Percentiles rank a stretch among this genome's conserved stretches.
Evolutionary conservation across 2,113 vertebrate genomes (phyloP).

Genomic region (Trichomycterus rosablanca): DNA sequence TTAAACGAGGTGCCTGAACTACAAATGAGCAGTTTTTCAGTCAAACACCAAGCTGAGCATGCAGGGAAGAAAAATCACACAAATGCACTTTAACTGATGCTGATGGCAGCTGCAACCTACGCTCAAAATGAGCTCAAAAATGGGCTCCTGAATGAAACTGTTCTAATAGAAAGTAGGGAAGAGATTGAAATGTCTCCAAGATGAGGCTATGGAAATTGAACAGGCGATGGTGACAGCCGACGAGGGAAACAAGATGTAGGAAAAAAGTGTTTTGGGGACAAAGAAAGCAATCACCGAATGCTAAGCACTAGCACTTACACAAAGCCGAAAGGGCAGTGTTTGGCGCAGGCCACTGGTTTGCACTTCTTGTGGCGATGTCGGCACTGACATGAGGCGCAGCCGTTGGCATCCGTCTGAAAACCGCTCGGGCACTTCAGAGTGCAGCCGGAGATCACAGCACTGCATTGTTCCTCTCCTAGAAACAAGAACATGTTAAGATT

Average conservation of each 20-base stretch:
- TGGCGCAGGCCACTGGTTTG: conserved; percentile 76
- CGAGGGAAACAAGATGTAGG: neutral
- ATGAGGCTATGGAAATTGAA: neutral
- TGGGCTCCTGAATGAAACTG: too few species aligned
- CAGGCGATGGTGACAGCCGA: neutral
- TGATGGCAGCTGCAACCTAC: conserved; percentile 16
- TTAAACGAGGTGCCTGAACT: conserved; percentile 9
- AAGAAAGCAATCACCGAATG: neutral
- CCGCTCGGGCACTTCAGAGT: conserved; percentile 77
- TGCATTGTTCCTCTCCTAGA: conserved; percentile 78
- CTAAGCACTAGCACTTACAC: conserved; percentile 60
- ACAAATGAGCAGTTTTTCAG: conserved; percentile 24
- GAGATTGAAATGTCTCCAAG: conserved; percentile 10
- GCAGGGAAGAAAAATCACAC: conserved; percentile 5
- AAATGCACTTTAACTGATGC: conserved; percentile 9
- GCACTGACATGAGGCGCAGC: conserved; percentile 82
- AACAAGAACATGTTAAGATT: conserved; percentile 24
- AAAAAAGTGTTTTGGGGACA: neutral
- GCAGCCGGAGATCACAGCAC: conserved; percentile 68
- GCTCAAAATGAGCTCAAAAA: neutral
- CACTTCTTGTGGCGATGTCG: conserved; percentile 80
- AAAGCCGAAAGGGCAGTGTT: conserved; percentile 82
- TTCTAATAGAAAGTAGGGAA: neutral
- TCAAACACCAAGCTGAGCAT: conserved; percentile 21
- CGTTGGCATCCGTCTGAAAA: conserved; percentile 73